Conservation (phyloP, 2,888 invertebrate species). For the Litoditis marina region DNA sequence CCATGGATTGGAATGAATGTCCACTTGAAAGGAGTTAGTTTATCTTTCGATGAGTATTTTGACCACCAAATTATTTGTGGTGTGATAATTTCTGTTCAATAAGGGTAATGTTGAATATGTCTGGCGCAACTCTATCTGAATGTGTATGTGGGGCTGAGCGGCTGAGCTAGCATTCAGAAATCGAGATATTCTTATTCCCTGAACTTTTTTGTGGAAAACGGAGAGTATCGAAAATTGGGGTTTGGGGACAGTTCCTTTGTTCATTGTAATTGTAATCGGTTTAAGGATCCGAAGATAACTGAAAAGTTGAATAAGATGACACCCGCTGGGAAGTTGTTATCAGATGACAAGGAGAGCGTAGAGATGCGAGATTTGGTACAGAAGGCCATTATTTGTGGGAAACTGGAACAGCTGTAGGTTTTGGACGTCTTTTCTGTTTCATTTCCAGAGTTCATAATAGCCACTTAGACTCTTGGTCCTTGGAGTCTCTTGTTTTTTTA, state of each 20-base stretch:
- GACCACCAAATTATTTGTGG: neutral
- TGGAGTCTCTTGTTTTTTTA: too few relatives aligned
- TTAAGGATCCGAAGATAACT: too few relatives aligned
- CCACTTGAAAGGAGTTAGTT: constrained; percentile 20
- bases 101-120: neutral
- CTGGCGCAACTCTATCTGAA: too few relatives aligned
- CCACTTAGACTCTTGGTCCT: too few relatives aligned
- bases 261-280: too few relatives aligned
- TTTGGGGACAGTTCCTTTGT: too few relatives aligned
- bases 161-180: too few relatives aligned
- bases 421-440: neutral
- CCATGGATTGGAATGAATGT: constrained; percentile 38
- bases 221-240: too few relatives aligned
- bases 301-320: neutral
- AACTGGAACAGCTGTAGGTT: constrained; percentile 27
- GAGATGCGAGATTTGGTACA: constrained; percentile 24
- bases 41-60: neutral
- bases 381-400: constrained; percentile 30
- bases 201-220: too few relatives aligned
- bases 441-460: too few relatives aligned
- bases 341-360: neutral
- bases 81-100: neutral
- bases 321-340: neutral
- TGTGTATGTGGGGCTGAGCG: too few relatives aligned
- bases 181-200: too few relatives aligned